Conservation (phyloP, 2,888 invertebrate genomes). For the Brachylomia viminalis region DNA sequence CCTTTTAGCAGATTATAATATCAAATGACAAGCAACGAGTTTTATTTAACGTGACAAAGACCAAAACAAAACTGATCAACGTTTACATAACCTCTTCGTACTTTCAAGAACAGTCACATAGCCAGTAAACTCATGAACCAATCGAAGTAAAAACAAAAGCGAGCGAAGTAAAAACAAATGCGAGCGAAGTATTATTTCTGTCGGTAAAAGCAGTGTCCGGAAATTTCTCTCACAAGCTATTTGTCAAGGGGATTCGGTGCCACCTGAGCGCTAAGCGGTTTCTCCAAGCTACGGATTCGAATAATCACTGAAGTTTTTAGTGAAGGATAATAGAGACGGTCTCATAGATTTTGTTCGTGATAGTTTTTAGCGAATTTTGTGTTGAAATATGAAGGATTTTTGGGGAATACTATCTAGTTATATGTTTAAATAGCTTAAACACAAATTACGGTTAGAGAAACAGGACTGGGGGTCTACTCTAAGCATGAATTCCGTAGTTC, state of each 20-base stretch:
- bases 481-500: no score
- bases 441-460: no score
- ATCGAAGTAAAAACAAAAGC: constrained; percentile 34
- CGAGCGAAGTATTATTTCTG: constrained; percentile 47
- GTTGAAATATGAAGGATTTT: background rate
- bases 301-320: constrained; percentile 63
- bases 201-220: constrained; percentile 41
- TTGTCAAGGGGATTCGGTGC: constrained; percentile 60
- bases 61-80: background rate
- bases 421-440: no score
- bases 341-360: constrained; percentile 13
- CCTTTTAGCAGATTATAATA: no score
- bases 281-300: constrained; percentile 51
- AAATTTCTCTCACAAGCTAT: constrained; percentile 61
- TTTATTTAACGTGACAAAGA: background rate
- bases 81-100: background rate
- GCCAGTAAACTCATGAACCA: constrained; percentile 5
- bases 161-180: constrained; percentile 37
- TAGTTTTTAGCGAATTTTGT: constrained; percentile 8
- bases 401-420: background rate
- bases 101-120: background rate
- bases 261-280: constrained; percentile 65
- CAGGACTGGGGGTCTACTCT: no score
- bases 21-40: background rate
- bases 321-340: constrained; percentile 40